Percentiles rank a stretch among this genome's conserved stretches.
Evolutionary conservation across 2,888 invertebrate genomes (phyloP).

Genomic region (Cephus pulcher): DNA sequence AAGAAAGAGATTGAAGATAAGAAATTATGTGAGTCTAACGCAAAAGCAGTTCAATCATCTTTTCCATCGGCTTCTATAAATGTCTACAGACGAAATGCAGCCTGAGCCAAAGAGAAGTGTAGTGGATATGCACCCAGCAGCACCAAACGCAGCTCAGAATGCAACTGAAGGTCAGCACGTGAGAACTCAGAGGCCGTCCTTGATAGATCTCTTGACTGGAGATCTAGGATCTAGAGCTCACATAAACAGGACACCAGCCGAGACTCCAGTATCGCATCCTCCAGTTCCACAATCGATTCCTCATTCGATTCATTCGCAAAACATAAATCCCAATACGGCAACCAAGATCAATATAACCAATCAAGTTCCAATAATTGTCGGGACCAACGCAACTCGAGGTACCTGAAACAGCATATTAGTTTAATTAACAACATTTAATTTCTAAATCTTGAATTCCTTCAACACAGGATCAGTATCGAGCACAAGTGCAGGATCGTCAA

Average conservation of each 20-base stretch:
- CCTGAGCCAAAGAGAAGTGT: slow-evolving; percentile 61
- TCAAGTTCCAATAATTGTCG: not conserved
- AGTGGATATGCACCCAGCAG: slow-evolving; percentile 56
- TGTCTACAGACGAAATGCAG: slow-evolving; percentile 54
- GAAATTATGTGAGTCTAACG: slow-evolving; percentile 59
- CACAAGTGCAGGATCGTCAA: slow-evolving; percentile 57
- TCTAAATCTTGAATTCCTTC: slow-evolving; percentile 16
- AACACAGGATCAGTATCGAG: slow-evolving; percentile 58
- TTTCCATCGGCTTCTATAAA: not conserved
- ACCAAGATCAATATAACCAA: not conserved
- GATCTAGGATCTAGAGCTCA: slow-evolving; percentile 62
- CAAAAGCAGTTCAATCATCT: not conserved
- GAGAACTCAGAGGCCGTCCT: slow-evolving; percentile 74
- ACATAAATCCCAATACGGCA: slow-evolving; percentile 29
- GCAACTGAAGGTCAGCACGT: slow-evolving; percentile 51
- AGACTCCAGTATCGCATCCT: slow-evolving; percentile 56
- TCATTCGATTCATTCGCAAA: slow-evolving; percentile 48
- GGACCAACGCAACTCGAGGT: not conserved
- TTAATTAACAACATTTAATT: not conserved
- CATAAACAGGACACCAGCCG: slow-evolving; percentile 57
- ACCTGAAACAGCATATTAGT: not conserved
- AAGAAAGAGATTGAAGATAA: slow-evolving; percentile 88
- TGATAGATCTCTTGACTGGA: slow-evolving; percentile 76
- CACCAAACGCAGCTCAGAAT: slow-evolving; percentile 38
- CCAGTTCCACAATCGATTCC: slow-evolving; percentile 45